Evolutionary conservation across 2,113 vertebrate genomes (phyloP).

Genomic region (Speoplatyrhinus poulsoni): DNA sequence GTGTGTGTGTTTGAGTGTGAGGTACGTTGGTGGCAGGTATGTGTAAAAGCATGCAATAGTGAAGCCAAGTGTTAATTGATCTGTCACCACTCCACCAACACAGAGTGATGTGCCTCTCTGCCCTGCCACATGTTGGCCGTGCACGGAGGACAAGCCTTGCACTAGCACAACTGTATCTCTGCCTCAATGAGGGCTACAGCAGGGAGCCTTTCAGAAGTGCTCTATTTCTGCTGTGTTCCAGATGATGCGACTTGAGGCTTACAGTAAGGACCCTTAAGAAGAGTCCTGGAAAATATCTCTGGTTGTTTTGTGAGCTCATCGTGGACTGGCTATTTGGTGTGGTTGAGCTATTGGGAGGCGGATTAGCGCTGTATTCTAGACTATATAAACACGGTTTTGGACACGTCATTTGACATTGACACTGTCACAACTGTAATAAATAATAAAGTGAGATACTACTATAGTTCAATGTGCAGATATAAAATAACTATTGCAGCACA

Average conservation of each 20-base stretch:
- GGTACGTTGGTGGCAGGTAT: conserved; percentile 1
- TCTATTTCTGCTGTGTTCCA: background rate
- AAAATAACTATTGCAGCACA: too few species aligned
- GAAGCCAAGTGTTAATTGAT: conserved; percentile 45
- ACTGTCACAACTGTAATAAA: too few species aligned
- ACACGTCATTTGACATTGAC: too few species aligned
- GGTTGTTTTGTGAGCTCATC: too few species aligned
- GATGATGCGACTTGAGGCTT: background rate
- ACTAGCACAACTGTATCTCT: background rate
- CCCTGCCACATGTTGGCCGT: conserved; percentile 3
- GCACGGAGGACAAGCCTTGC: conserved; percentile 5
- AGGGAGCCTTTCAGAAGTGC: background rate
- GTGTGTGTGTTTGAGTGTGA: background rate
- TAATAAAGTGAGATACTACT: too few species aligned
- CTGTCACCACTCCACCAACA: conserved; percentile 27
- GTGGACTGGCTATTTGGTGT: too few species aligned
- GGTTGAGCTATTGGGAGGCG: too few species aligned
- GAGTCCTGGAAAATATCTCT: too few species aligned
- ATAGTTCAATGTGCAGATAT: too few species aligned
- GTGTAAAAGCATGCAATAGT: conserved; percentile 14
- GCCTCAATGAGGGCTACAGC: background rate
- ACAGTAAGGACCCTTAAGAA: too few species aligned
- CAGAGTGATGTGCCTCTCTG: background rate
- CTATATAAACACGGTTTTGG: too few species aligned
- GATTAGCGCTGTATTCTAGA: too few species aligned